Percentiles rank a stretch among this genome's conserved stretches.
Evolutionary conservation across 1,140 invertebrate genomes (phyloP).

Genomic region (Drosophila azteca): DNA sequence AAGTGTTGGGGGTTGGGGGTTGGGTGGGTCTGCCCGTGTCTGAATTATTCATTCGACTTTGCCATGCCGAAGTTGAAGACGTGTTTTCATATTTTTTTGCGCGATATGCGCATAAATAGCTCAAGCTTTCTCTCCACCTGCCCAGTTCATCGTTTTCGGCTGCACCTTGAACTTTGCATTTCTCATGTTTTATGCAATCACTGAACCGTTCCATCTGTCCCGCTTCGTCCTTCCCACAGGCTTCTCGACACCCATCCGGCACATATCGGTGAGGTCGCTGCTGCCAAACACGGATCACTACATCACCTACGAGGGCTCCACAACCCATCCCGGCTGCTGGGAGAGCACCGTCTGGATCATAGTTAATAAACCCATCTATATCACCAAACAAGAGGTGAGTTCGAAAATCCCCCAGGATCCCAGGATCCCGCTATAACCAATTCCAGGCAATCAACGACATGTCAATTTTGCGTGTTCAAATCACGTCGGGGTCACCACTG

Average conservation of each 20-base stretch:
- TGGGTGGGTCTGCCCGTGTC: conserved; percentile 6
- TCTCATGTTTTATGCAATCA: conserved; percentile 24
- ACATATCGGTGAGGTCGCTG: conserved; percentile 92
- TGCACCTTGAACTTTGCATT: conserved; percentile 70
- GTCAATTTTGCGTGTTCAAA: too few species aligned
- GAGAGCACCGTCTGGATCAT: conserved; percentile 97
- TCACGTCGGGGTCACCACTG: too few species aligned
- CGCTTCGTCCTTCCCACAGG: conserved; percentile 85
- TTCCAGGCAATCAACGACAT: too few species aligned
- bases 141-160: neutral
- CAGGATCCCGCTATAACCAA: too few species aligned
- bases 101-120: conserved; percentile 55
- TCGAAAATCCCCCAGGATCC: too few species aligned
- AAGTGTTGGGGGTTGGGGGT: neutral
- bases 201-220: neutral
- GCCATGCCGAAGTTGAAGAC: conserved; percentile 27
- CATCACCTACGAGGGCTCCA: conserved; percentile 99
- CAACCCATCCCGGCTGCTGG: conserved; percentile 97
- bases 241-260: conserved; percentile 90
- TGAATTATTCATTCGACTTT: conserved; percentile 73
- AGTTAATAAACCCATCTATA: conserved; percentile 98
- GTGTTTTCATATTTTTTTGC: conserved; percentile 49
- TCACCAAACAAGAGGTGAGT: conserved; percentile 93
- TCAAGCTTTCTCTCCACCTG: neutral
- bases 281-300: conserved; percentile 95